Percentiles rank a stretch among this genome's conserved stretches.
phyloP scores from a whole-genome alignment of 2,113 vertebrate genomes.

The Sardina pilchardus region DNA sequence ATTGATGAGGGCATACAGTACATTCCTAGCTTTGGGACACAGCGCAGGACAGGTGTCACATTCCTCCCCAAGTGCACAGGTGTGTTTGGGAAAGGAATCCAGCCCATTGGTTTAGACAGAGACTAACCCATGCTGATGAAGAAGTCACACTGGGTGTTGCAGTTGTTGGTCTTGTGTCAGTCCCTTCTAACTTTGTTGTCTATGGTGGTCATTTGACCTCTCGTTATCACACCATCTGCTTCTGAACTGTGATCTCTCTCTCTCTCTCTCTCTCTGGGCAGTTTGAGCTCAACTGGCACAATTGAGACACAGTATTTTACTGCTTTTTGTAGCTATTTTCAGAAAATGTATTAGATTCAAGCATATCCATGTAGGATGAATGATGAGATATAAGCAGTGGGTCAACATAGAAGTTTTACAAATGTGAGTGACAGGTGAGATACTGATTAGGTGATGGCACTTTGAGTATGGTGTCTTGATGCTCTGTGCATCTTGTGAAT shows the following conservation, averaged over 20 bases:
- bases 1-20: not conserved
- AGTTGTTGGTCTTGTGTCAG: not conserved
- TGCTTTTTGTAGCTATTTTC: not conserved
- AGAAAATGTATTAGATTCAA: not conserved
- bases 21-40: not conserved
- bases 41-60: not conserved
- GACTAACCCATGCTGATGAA: not conserved
- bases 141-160: conserved; percentile 13
- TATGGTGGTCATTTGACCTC: not conserved
- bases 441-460: not conserved
- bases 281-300: not conserved
- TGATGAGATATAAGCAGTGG: not conserved
- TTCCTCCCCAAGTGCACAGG: not conserved
- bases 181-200: not conserved
- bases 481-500: not conserved
- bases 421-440: not conserved
- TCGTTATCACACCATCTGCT: not conserved
- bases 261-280: not conserved
- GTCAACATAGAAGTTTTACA: not conserved
- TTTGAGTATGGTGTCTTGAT: not conserved
- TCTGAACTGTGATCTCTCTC: not conserved
- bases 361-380: not conserved
- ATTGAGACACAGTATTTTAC: not conserved
- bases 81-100: not conserved
- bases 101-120: not conserved